Evolutionary conservation across 2,888 invertebrate genomes (phyloP).

Genomic region (Pollenia labialis): DNA sequence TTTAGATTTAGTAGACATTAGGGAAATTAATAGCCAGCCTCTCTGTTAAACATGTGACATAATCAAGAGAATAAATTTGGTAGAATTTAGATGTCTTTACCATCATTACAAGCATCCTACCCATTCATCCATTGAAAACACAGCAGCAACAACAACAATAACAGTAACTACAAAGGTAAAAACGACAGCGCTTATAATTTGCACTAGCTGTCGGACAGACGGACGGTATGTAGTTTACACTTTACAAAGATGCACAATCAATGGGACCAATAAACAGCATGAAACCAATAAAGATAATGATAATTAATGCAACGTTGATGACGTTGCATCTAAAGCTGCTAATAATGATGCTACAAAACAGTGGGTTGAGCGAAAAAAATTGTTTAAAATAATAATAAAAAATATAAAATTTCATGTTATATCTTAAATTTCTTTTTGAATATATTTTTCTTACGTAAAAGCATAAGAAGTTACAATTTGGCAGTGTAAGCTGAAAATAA

Average conservation of each 20-base stretch:
- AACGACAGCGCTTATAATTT: conserved; percentile 5
- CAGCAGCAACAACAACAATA: conserved; percentile 3
- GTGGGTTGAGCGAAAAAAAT: background rate
- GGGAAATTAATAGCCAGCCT: conserved; percentile 41
- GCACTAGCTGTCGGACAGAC: conserved; percentile 21
- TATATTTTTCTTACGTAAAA: no score
- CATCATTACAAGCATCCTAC: conserved; percentile 15
- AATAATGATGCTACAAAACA: background rate
- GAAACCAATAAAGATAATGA: conserved; percentile 21
- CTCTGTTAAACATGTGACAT: background rate
- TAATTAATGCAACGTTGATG: conserved; percentile 10
- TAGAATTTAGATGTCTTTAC: background rate
- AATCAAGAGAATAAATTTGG: background rate
- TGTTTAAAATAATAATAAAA: background rate
- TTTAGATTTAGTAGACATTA: no score
- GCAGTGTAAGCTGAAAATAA: background rate
- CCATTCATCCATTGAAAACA: conserved; percentile 38
- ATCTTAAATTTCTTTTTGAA: no score
- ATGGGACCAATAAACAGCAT: conserved; percentile 57
- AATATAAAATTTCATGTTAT: no score
- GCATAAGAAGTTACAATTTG: no score
- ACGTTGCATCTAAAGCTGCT: conserved; percentile 20
- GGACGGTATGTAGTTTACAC: conserved; percentile 40
- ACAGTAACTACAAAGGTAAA: conserved; percentile 25
- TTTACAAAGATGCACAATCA: conserved; percentile 54